Evolutionary conservation across 2,113 vertebrate genomes (phyloP).

Genomic region (Vidua macroura): DNA sequence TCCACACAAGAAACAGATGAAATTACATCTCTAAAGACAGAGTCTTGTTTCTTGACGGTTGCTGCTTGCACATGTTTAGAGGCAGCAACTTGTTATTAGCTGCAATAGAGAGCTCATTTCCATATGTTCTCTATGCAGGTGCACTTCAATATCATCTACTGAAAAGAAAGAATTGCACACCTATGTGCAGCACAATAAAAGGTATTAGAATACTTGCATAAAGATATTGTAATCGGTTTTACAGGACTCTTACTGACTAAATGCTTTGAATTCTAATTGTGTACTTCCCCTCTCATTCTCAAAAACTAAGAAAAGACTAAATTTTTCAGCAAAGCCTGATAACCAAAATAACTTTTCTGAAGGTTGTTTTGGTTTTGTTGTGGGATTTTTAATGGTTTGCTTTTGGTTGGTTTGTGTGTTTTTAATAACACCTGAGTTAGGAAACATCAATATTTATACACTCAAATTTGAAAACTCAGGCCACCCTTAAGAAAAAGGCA

Average conservation of each 20-base stretch:
- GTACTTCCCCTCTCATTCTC: not conserved
- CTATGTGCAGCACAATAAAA: not conserved
- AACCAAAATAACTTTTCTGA: not conserved
- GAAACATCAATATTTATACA: not conserved
- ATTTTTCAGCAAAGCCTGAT: not conserved
- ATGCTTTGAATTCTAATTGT: not conserved
- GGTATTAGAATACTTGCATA: not conserved
- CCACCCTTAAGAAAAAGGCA: not conserved
- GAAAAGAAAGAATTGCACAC: not conserved
- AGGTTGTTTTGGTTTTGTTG: not conserved
- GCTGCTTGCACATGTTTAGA: not conserved
- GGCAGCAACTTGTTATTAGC: not conserved
- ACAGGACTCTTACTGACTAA: not conserved
- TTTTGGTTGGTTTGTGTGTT: not conserved
- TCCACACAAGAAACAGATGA: not conserved
- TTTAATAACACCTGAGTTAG: not conserved
- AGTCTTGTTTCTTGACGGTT: not conserved
- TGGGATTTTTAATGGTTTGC: not conserved
- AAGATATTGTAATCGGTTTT: not conserved
- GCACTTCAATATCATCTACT: not conserved
- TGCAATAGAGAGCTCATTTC: not conserved
- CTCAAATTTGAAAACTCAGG: not conserved
- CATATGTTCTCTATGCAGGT: not conserved
- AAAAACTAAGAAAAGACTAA: not conserved
- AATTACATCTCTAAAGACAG: not conserved